These are phyloP conservation scores for Eupelmus urozonus DNA, from an alignment of 2,888 invertebrate genomes.

Conservation along the genomic window DNA sequence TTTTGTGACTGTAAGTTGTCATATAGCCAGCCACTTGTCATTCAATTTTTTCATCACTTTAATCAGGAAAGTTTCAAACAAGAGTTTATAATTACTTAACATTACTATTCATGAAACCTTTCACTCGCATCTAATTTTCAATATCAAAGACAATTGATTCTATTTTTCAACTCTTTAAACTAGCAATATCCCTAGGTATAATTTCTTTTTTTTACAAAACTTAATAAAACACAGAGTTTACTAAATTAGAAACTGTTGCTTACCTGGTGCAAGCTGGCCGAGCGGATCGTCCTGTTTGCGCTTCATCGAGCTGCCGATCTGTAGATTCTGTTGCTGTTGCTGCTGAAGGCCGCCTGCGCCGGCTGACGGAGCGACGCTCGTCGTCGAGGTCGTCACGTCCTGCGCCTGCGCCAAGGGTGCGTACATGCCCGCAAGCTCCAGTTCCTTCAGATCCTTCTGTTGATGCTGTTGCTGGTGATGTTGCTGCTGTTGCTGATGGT, in stretches of 20 bases:
- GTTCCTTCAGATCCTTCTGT: constrained; percentile 75
- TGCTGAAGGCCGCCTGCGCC: constrained; percentile 57
- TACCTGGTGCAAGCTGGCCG: constrained; percentile 71
- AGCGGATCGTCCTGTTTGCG: constrained; percentile 73
- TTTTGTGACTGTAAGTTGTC: too few species aligned
- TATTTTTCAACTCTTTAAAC: too few species aligned
- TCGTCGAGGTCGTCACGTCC: constrained; percentile 78
- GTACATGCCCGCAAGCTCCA: constrained; percentile 75
- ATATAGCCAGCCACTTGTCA: too few species aligned
- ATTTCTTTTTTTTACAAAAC: too few species aligned
- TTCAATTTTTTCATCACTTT: too few species aligned
- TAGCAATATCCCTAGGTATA: too few species aligned
- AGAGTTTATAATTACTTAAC: too few species aligned
- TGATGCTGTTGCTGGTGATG: constrained; percentile 72
- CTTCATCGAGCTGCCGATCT: constrained; percentile 72
- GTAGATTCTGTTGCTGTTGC: constrained; percentile 75
- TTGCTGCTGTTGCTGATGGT: constrained; percentile 71
- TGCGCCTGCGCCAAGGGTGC: constrained; percentile 74
- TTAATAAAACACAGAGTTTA: too few species aligned
- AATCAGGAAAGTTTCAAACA: too few species aligned
- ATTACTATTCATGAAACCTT: too few species aligned
- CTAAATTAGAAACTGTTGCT: constrained; percentile 28
- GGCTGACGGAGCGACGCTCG: constrained; percentile 61
- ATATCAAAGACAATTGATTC: too few species aligned
- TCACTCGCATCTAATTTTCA: too few species aligned